Evolutionary conservation across 2,797 vertebrate genomes (phyloP).

Genomic region (Odontamblyopus rebecca): DNA sequence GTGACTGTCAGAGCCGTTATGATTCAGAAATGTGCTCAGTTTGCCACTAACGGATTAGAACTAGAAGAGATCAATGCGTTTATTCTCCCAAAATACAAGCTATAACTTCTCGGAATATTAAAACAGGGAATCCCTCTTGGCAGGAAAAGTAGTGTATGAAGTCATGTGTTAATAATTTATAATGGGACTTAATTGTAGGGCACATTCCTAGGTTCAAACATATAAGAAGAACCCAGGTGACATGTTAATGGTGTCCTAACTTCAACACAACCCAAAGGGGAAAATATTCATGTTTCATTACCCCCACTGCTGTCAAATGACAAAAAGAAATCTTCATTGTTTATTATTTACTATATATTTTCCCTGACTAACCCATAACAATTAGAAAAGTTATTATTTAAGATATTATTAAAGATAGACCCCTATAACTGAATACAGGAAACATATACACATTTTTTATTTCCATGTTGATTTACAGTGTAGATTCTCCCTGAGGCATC

Average conservation of each 20-base stretch:
- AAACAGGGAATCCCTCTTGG: neutral
- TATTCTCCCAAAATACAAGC: neutral
- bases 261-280: neutral
- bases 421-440: no score
- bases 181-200: neutral
- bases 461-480: no score
- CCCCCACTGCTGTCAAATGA: no score
- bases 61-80: neutral
- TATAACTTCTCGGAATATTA: neutral
- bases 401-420: no score
- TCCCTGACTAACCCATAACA: no score
- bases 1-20: neutral
- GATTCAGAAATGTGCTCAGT: conserved; percentile 1
- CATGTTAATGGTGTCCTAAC: neutral
- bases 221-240: neutral
- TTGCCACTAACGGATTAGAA: conserved; percentile 11
- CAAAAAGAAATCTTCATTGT: no score
- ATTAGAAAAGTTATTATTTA: no score
- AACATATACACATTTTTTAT: no score
- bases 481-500: no score
- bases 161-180: neutral
- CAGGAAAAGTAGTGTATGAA: neutral
- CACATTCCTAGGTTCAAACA: neutral
- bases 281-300: neutral
- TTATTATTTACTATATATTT: no score